These are phyloP conservation scores for Mormyrops boulengeri DNA, from an alignment of 2,797 vertebrate genomes.

Conservation along the genomic window DNA sequence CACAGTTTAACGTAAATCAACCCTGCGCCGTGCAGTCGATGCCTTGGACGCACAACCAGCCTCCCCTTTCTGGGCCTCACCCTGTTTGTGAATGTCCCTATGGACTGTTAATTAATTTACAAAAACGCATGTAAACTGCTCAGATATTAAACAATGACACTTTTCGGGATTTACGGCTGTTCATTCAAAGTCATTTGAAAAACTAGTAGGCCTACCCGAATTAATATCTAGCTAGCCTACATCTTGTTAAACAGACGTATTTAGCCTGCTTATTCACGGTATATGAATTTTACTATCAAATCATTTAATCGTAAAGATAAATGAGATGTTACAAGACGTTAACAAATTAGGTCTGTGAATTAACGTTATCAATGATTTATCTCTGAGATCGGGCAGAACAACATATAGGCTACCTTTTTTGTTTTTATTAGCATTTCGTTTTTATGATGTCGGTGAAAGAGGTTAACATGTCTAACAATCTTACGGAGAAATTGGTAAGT, in stretches of 20 bases:
- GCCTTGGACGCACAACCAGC: not conserved
- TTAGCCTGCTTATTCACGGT: not conserved
- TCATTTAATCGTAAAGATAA: not conserved
- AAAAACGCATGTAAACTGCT: not conserved
- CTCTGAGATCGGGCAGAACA: not conserved
- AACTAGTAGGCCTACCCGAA: not conserved
- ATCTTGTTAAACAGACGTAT: not conserved
- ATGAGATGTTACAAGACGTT: not conserved
- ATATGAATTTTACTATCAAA: not conserved
- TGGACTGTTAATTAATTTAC: not conserved
- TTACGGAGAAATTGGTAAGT: not conserved
- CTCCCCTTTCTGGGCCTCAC: not conserved
- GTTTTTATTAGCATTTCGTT: not conserved
- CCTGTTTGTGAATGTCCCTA: not conserved
- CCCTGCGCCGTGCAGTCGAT: not conserved
- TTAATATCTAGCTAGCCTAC: not conserved
- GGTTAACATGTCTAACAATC: not conserved
- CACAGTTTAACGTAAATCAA: not conserved
- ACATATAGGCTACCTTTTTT: not conserved
- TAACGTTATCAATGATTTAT: not conserved
- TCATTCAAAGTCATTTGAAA: not conserved
- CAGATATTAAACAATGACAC: not conserved
- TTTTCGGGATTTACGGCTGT: not conserved
- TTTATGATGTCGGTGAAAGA: not conserved
- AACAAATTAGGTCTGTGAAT: not conserved